phyloP scores from a whole-genome alignment of 2,797 vertebrate genomes.

The Tiaroga cobitis region DNA sequence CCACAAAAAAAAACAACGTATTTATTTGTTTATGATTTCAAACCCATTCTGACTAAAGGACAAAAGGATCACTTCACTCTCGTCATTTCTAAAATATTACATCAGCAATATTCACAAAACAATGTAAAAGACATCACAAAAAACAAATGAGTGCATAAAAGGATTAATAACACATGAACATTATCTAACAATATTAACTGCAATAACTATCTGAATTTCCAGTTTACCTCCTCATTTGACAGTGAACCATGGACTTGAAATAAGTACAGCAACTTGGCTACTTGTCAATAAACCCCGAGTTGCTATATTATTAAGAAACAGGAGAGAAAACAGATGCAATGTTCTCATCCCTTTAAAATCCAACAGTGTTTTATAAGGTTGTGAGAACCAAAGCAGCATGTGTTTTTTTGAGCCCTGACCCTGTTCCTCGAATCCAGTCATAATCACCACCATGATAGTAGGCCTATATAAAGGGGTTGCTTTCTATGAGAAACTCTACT shows the following conservation, averaged over 20 bases:
- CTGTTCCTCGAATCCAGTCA: background rate
- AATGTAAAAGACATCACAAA: background rate
- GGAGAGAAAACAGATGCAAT: background rate
- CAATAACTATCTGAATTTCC: background rate
- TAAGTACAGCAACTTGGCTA: background rate
- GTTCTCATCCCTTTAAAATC: conserved; percentile 1
- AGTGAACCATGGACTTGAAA: background rate
- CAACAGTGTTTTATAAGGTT: conserved; percentile 3
- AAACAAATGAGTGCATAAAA: background rate
- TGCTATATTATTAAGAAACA: background rate
- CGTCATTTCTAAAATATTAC: background rate
- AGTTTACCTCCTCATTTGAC: background rate
- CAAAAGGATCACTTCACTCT: background rate
- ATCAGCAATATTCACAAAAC: background rate
- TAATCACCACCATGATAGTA: too few species aligned
- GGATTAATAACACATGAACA: too few species aligned
- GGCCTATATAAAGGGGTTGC: background rate
- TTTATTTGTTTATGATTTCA: background rate
- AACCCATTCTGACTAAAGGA: background rate
- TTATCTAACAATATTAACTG: background rate
- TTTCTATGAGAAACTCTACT: background rate
- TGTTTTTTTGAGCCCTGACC: background rate
- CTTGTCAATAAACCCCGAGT: background rate
- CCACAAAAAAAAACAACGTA: too few species aligned
- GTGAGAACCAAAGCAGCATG: conserved; percentile 57